These are phyloP conservation scores for Macrotrachela quadricornifera DNA, from an alignment of 1,140 invertebrate genomes.

Conservation along the genomic window DNA sequence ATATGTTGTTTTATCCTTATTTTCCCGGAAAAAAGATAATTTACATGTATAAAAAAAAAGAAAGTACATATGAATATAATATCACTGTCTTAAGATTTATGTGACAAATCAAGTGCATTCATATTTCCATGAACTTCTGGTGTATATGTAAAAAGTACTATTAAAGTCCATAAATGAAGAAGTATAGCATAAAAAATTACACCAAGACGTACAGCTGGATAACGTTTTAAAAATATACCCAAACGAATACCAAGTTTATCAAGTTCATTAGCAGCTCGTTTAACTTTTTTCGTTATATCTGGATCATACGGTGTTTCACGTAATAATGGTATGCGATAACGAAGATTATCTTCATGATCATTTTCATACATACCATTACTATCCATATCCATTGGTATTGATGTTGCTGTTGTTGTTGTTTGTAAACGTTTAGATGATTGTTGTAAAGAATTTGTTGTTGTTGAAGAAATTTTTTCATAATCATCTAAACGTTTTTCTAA, in stretches of 20 bases:
- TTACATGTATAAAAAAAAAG: no score
- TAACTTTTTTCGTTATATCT: conserved; percentile 49
- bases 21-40: no score
- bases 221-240: conserved; percentile 52
- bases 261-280: conserved; percentile 50
- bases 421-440: no score
- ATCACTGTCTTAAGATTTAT: no score
- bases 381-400: conserved; percentile 16
- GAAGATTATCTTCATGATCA: not conserved
- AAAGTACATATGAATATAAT: no score
- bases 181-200: conserved; percentile 52
- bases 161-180: conserved; percentile 46
- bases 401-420: conserved; percentile 11
- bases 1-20: no score
- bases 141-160: conserved; percentile 45
- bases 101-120: no score
- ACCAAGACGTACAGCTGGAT: conserved; percentile 54
- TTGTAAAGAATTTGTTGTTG: not conserved
- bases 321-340: conserved; percentile 40
- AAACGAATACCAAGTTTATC: conserved; percentile 50
- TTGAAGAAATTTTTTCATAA: conserved; percentile 4
- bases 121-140: conserved; percentile 37
- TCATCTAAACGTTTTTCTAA: conserved; percentile 18
- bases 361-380: conserved; percentile 21
- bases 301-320: conserved; percentile 54